These are phyloP conservation scores for Drosophila fulvimacula DNA, from an alignment of 2,888 invertebrate species.

Conservation along the genomic window DNA sequence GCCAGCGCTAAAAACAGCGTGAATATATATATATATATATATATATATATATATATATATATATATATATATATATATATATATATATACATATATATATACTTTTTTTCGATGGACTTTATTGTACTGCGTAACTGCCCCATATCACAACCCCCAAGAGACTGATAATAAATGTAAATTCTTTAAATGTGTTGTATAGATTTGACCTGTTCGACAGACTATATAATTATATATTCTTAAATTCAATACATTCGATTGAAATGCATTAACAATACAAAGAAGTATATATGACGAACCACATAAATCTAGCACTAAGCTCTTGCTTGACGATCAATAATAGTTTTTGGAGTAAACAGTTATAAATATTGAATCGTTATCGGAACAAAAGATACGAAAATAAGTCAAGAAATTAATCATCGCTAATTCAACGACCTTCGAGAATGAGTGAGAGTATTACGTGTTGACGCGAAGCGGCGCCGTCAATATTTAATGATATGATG, in stretches of 20 bases:
- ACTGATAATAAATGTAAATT: background rate
- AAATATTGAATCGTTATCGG: slow-evolving; percentile 3
- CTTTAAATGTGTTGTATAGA: background rate
- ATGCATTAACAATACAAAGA: no score
- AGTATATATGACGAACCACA: no score
- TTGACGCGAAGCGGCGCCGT: background rate
- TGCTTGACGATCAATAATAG: background rate
- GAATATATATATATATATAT: background rate
- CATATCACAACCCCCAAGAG: slow-evolving; percentile 6
- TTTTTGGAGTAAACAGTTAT: background rate
- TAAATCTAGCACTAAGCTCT: background rate
- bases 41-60: background rate
- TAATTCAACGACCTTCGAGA: background rate
- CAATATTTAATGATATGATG: background rate
- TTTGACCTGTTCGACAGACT: background rate
- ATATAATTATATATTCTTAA: no score
- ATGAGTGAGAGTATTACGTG: slow-evolving; percentile 2
- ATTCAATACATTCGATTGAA: no score
- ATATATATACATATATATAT: background rate
- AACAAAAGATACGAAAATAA: background rate
- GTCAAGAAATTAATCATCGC: background rate
- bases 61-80: background rate
- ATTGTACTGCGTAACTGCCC: slow-evolving; percentile 25
- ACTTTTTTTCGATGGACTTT: background rate
- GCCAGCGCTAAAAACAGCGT: slow-evolving; percentile 18